A percentile compares a stretch with the other conserved stretches of the same genome.
These are phyloP conservation scores for Carassius carassius DNA, from an alignment of 2,113 vertebrate genomes.

Conservation along the genomic window DNA sequence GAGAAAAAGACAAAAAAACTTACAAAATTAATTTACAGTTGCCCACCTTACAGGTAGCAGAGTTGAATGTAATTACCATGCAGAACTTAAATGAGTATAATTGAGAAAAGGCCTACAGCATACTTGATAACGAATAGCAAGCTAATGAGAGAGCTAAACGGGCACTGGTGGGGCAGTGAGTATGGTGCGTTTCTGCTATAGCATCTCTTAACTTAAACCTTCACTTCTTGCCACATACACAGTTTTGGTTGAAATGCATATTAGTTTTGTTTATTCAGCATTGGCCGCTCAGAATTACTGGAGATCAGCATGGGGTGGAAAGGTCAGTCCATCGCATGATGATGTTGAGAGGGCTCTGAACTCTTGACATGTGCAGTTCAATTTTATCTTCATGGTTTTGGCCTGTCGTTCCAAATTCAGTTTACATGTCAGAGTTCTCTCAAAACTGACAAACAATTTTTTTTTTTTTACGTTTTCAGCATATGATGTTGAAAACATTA, in stretches of 20 bases:
- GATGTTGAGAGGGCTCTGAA: conserved; percentile 4
- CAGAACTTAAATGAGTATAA: conserved; percentile 77
- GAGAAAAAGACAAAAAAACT: conserved; percentile 70
- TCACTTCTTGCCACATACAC: not conserved
- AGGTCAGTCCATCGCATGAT: conserved; percentile 59
- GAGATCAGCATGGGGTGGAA: conserved; percentile 65
- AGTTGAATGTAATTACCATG: conserved; percentile 80
- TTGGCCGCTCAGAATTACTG: conserved; percentile 42
- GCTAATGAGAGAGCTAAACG: conserved; percentile 74
- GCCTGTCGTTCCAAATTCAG: not conserved
- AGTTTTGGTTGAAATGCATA: not conserved
- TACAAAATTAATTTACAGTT: conserved; percentile 79
- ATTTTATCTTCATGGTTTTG: conserved; percentile 16
- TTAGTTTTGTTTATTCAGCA: conserved; percentile 26
- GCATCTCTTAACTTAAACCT: conserved; percentile 15
- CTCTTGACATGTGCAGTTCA: conserved; percentile 2
- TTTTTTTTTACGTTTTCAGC: not conserved
- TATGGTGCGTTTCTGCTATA: conserved; percentile 44
- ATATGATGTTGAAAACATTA: conserved; percentile 35
- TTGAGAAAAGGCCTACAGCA: conserved; percentile 80
- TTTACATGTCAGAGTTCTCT: not conserved
- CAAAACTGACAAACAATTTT: not conserved
- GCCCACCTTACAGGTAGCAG: conserved; percentile 81
- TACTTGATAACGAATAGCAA: conserved; percentile 74
- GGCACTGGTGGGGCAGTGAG: conserved; percentile 65